These are phyloP conservation scores for Tricholauxania praeusta DNA, from an alignment of 2,888 invertebrate genomes.

Conservation along the genomic window DNA sequence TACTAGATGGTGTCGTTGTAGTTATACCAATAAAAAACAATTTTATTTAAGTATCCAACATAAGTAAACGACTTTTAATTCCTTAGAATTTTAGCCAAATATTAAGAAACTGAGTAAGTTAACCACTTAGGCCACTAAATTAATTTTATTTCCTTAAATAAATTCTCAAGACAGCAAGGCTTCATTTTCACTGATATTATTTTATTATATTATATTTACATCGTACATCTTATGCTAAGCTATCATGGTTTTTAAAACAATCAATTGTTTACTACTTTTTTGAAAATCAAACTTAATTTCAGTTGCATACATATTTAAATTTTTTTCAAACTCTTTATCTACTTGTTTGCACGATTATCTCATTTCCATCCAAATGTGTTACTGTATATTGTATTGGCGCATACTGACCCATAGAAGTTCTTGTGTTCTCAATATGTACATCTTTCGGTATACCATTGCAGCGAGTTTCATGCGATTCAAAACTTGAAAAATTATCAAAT, in stretches of 20 bases:
- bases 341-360: conserved; percentile 64
- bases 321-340: conserved; percentile 51
- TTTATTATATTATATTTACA: conserved; percentile 30
- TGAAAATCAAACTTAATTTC: conserved; percentile 22
- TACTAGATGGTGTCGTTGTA: conserved; percentile 22
- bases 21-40: conserved; percentile 26
- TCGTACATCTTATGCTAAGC: conserved; percentile 19
- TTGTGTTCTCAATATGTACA: conserved; percentile 23
- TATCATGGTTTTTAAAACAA: conserved; percentile 21
- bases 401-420: conserved; percentile 51
- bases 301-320: neutral
- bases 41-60: neutral
- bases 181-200: no score
- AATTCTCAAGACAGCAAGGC: no score
- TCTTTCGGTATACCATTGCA: conserved; percentile 53
- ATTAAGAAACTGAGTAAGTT: no score
- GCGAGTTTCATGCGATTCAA: conserved; percentile 63
- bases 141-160: no score
- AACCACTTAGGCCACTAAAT: no score
- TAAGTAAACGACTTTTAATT: no score
- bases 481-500: conserved; percentile 63
- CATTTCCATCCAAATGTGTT: conserved; percentile 62
- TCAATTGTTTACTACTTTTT: conserved; percentile 17
- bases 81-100: no score
- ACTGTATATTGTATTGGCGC: conserved; percentile 62